Conservation (phyloP, 2,888 invertebrate species). For the Harpalus rufipes region DNA sequence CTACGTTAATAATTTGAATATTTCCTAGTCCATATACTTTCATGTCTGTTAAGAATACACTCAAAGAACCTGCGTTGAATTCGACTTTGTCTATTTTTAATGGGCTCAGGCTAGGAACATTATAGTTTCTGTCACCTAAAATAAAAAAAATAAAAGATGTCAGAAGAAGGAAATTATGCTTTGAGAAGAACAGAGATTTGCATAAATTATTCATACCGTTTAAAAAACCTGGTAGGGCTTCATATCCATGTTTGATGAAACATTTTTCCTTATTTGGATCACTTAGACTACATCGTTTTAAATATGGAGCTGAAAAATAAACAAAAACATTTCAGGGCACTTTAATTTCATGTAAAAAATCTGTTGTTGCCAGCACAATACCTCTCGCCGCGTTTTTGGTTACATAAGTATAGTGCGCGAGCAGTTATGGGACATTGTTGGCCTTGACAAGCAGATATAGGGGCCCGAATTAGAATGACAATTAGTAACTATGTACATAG, state of each 20-base stretch:
- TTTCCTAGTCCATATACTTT: constrained; percentile 71
- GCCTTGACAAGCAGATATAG: no score
- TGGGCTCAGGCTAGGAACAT: constrained; percentile 72
- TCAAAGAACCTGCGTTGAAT: constrained; percentile 70
- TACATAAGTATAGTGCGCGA: no score
- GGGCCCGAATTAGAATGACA: no score
- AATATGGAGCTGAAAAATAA: constrained; percentile 66
- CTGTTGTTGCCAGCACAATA: no score
- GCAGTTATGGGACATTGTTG: no score
- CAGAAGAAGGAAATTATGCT: no score
- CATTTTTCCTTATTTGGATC: constrained; percentile 68
- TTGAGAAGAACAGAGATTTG: no score
- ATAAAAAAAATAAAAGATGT: background rate
- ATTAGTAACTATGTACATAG: no score
- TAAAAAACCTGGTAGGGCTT: constrained; percentile 67
- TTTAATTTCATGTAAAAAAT: no score
- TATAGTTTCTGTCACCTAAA: constrained; percentile 72
- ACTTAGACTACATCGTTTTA: constrained; percentile 66
- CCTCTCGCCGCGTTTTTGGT: no score
- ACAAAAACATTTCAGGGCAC: no score
- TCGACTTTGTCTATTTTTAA: constrained; percentile 71
- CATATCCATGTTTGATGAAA: constrained; percentile 66
- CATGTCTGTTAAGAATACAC: constrained; percentile 70
- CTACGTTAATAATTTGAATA: constrained; percentile 68
- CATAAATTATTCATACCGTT: constrained; percentile 61